phyloP scores from a whole-genome alignment of 2,113 vertebrate species.

The Chloropsis cyanopogon region DNA sequence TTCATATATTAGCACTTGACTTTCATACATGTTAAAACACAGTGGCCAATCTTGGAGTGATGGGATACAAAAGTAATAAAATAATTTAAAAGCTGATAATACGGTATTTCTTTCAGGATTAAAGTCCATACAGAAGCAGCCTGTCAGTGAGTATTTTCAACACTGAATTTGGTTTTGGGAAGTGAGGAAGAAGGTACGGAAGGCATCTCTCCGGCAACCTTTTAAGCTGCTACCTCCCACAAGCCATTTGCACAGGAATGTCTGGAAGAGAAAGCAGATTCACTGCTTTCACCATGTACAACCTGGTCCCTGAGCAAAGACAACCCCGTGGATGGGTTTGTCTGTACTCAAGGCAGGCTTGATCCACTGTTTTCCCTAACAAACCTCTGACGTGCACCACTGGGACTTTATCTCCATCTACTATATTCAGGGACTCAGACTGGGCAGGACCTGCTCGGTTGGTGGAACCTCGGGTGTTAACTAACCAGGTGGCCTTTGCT shows the following conservation, averaged over 20 bases:
- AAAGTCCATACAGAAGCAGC: neutral
- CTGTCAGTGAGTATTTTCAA: neutral
- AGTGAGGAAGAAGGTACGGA: neutral
- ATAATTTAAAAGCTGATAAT: neutral
- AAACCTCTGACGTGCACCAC: too few relatives aligned
- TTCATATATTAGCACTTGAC: neutral
- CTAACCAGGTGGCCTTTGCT: too few relatives aligned
- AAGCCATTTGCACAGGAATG: constrained; percentile 1
- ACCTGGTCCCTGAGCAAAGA: too few relatives aligned
- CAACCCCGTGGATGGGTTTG: too few relatives aligned
- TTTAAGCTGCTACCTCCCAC: constrained; percentile 27
- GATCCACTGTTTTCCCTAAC: too few relatives aligned
- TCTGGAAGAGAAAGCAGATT: constrained; percentile 20
- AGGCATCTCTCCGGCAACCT: neutral
- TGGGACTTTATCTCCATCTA: too few relatives aligned
- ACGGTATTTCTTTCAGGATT: neutral
- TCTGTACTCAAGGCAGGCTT: too few relatives aligned
- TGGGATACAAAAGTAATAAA: neutral
- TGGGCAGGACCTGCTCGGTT: too few relatives aligned
- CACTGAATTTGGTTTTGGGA: neutral
- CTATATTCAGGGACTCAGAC: too few relatives aligned
- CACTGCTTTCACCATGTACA: neutral
- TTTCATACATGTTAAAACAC: neutral
- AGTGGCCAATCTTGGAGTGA: neutral
- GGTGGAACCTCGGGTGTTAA: too few relatives aligned